Evolutionary conservation across 2,113 vertebrate genomes (phyloP), one percentile per base, ranked within the genome.

Genomic region (Mirza zaza): DNA sequence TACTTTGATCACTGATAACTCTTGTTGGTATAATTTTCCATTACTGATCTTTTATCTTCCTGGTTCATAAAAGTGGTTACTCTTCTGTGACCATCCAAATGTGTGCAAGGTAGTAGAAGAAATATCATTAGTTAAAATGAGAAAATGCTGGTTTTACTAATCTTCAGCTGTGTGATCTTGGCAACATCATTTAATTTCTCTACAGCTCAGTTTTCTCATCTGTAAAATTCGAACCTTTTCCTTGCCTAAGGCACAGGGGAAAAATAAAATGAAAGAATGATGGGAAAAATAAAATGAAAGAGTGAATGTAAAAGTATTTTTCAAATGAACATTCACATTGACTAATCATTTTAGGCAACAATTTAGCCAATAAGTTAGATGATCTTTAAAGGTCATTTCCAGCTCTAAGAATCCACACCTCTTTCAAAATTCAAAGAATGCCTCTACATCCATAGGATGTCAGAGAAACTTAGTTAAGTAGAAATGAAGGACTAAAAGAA

Each of bases 371-470:
- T 15, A 32, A 48, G 75, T 70, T 65, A 94, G 65, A 52, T 85
- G 14, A 68, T 52, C n/a, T 96, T 81, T 92, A 61, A 96, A 94
- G 42, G 32, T 71, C 29, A 94, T 71, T 87, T 94, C 63, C 85
- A 87, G 42, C 18, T 71, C 67, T 90, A 81, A 86, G 5, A 61
- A 82, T 76, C 15, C 17, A 87, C 0, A 65, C 8, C 59, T 89
- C 63, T 94, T 92, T 96, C 65, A 91, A 93, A 84, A 85, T 73
- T 75, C 39, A 73, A 36, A 84, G 87, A 76, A 2, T 50, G 8
- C 0, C 36, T 36, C 68, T 93, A 48, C 0, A 84, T 73, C 6
- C 52, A 79, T 4, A 67, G 67, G 68, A 61, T 6, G 67, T 23
- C 50, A 59, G 12, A 91, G 65, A 70, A 68, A 90, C 32, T 59